Evolutionary conservation across 2,888 invertebrate genomes (phyloP), one percentile per base, ranked within the genome.

Genomic region (Stomorhina lunata): DNA sequence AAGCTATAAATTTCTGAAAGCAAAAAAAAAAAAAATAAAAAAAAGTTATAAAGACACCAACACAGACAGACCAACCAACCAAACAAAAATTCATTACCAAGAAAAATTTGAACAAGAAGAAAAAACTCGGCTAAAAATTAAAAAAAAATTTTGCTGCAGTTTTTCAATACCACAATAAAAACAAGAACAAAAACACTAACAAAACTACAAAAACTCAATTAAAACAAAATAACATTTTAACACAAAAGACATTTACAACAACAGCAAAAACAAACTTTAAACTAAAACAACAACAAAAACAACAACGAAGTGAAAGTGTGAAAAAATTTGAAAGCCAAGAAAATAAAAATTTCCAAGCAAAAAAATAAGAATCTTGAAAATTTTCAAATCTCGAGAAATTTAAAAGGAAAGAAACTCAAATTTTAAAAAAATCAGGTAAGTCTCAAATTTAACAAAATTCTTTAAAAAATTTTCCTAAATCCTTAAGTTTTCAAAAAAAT

Each of bases 291-390:
- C 6, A 15, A 32, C 7, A 34, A 57, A 20, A 57, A 40, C 6
- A 65, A 66, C 66, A 76, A 55, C 25, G 5, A 53, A 63, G 79
- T 79, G 79, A 79, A 79, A 79, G 79, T 79, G 79, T 79, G 59
- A 79, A 79, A 72, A 66, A 25, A 55, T 48, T 66, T 29, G 20
- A 43, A 37, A 69, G n/a, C 17, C 15, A 72, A 34, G 15, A 37
- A 37, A 48, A 45, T 40, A 25, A 45, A 17, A n/a, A n/a, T n/a
- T n/a, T n/a, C n/a, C n/a, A n/a, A 12, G n/a, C 6, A 40, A 34
- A 29, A 37, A 37, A 29, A 20, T 15, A 55, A 53, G 22, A 43
- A 61, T 32, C 4, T 34, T 48, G 22, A 55, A 27, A 77, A 43
- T 50, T 50, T 50, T 45, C 37, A 25, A 34, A 22, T 9, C n/a